phyloP scores from a whole-genome alignment of 1,140 invertebrate genomes.

The Leptonema lineaticorne region DNA sequence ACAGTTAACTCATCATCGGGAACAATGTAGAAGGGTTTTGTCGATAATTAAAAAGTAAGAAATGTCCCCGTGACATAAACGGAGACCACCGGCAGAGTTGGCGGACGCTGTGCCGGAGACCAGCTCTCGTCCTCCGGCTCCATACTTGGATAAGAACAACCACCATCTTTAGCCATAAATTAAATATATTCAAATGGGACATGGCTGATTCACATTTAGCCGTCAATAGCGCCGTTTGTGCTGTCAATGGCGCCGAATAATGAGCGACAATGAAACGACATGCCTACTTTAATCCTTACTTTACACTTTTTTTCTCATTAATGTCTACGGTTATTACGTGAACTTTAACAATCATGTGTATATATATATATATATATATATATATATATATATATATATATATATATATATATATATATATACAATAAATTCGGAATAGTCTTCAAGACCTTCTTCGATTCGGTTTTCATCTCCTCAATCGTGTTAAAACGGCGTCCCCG shows the following conservation, averaged over 20 bases:
- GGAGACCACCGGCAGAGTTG: constrained; percentile 17
- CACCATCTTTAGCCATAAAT: constrained; percentile 13
- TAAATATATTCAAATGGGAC: constrained; percentile 15
- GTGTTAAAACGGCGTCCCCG: too few species aligned
- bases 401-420: too few species aligned
- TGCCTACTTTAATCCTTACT: too few species aligned
- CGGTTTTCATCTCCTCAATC: too few species aligned
- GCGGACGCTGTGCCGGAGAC: constrained; percentile 4
- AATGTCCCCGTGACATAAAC: not conserved
- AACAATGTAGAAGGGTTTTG: not conserved
- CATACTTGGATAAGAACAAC: constrained; percentile 9
- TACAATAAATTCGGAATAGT: too few species aligned
- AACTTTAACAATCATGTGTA: too few species aligned
- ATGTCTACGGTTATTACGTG: too few species aligned
- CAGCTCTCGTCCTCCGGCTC: constrained; percentile 5
- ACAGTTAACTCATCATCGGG: too few species aligned
- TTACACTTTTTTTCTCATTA: too few species aligned
- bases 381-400: too few species aligned
- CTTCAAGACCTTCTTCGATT: too few species aligned
- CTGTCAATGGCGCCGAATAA: constrained; percentile 8
- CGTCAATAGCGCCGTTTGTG: constrained; percentile 16
- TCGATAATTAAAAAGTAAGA: not conserved
- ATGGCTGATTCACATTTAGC: not conserved
- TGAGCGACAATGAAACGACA: constrained; percentile 18
- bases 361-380: too few species aligned